These are phyloP conservation scores for Epinephelus coioides DNA, from an alignment of 2,797 vertebrate genomes.

Conservation along the genomic window DNA sequence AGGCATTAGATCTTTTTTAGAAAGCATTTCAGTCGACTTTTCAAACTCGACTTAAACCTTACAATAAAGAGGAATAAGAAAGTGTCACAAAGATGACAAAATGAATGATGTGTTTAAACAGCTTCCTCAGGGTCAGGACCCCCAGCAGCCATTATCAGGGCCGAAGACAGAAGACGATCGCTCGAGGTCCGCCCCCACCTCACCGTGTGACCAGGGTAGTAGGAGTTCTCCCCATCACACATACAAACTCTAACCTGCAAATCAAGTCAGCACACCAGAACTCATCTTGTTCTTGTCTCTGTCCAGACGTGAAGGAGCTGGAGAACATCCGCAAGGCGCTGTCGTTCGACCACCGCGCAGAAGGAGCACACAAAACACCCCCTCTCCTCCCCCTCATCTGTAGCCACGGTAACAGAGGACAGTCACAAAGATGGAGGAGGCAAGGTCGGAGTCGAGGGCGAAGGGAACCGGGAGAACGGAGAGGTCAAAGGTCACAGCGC, in stretches of 20 bases:
- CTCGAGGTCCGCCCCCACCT: conserved; percentile 94
- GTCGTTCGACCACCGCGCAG: conserved; percentile 94
- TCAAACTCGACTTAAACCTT: no score
- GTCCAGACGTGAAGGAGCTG: conserved; percentile 92
- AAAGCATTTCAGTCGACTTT: no score
- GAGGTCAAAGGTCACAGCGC: conserved; percentile 83
- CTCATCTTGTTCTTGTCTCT: not conserved
- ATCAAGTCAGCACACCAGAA: not conserved
- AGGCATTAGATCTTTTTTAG: no score
- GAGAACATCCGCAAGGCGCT: conserved; percentile 96
- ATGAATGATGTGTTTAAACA: conserved; percentile 62
- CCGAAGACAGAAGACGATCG: conserved; percentile 91
- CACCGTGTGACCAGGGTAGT: conserved; percentile 95
- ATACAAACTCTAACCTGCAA: not conserved
- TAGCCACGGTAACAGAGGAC: conserved; percentile 10
- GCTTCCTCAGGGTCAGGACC: conserved; percentile 91
- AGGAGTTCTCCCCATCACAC: not conserved
- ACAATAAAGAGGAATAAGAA: no score
- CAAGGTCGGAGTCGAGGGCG: not conserved
- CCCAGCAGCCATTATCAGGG: conserved; percentile 86
- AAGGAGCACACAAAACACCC: conserved; percentile 89
- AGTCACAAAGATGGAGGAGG: not conserved
- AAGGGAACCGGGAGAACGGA: conserved; percentile 84
- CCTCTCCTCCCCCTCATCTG: conserved; percentile 74
- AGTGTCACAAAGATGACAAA: no score